Evolutionary conservation across 2,888 invertebrate species (phyloP).

Genomic region (Creontiades dilutus): DNA sequence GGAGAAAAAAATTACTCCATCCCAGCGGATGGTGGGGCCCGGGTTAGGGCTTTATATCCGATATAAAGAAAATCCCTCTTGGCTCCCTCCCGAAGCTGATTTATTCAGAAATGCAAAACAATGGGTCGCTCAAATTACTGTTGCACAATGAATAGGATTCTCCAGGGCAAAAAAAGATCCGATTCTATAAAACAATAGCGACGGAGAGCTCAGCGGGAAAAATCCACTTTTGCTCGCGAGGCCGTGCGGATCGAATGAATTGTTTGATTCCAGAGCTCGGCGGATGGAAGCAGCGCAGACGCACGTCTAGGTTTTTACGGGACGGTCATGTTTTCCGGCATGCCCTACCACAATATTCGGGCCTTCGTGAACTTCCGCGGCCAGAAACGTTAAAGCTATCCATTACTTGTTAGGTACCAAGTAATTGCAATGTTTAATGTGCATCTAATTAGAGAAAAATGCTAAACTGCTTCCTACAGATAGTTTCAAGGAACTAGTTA

Average conservation of each 20-base stretch:
- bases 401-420: too few relatives aligned
- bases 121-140: slow-evolving; percentile 62
- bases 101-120: slow-evolving; percentile 64
- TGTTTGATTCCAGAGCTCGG: neutral
- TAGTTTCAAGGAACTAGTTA: too few relatives aligned
- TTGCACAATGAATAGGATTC: slow-evolving; percentile 33
- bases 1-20: slow-evolving; percentile 39
- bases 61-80: slow-evolving; percentile 41
- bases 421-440: too few relatives aligned
- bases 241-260: neutral
- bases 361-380: neutral
- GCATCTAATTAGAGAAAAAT: too few relatives aligned
- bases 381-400: too few relatives aligned
- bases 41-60: slow-evolving; percentile 47
- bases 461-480: too few relatives aligned
- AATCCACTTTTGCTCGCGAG: slow-evolving; percentile 4
- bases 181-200: slow-evolving; percentile 55
- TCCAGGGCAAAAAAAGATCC: neutral
- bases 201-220: neutral
- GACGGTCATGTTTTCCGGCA: neutral
- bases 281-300: neutral
- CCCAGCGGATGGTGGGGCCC: neutral
- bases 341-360: neutral
- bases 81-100: slow-evolving; percentile 7
- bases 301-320: neutral